phyloP scores from a whole-genome alignment of 1,140 invertebrate species.

The Drosophila ambigua region DNA sequence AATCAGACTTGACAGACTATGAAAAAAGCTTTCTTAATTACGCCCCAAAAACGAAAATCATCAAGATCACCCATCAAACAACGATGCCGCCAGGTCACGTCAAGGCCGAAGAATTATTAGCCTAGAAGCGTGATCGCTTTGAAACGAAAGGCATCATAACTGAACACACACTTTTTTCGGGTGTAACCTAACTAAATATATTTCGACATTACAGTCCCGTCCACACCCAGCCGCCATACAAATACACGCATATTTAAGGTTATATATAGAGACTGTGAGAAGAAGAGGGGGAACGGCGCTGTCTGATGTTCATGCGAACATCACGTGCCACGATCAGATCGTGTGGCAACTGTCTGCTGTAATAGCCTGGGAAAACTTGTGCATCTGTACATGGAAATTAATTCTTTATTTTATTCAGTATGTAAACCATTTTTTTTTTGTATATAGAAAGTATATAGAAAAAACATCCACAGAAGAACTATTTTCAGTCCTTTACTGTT shows the following conservation, averaged over 20 bases:
- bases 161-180: slow-evolving; percentile 41
- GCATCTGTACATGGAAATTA: slow-evolving; percentile 7
- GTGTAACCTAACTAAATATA: slow-evolving; percentile 57
- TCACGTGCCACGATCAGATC: slow-evolving; percentile 58
- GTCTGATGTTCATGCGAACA: slow-evolving; percentile 51
- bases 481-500: slow-evolving; percentile 26
- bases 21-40: slow-evolving; percentile 56
- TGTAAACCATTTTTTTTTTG: neutral
- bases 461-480: too few species aligned
- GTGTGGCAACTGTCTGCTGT: slow-evolving; percentile 17
- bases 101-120: slow-evolving; percentile 68
- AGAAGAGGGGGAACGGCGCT: slow-evolving; percentile 19
- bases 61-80: slow-evolving; percentile 52
- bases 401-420: slow-evolving; percentile 17
- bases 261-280: slow-evolving; percentile 39
- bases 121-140: slow-evolving; percentile 49
- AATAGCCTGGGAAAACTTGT: slow-evolving; percentile 40
- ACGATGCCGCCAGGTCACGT: slow-evolving; percentile 57
- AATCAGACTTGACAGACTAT: slow-evolving; percentile 42
- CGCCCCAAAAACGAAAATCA: slow-evolving; percentile 17
- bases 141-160: slow-evolving; percentile 38
- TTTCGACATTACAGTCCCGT: slow-evolving; percentile 58
- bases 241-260: slow-evolving; percentile 29
- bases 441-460: neutral
- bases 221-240: slow-evolving; percentile 1